Evolutionary conservation across 2,113 vertebrate species (phyloP), one percentile per base, ranked within the genome.

Genomic region (Gadus macrocephalus): DNA sequence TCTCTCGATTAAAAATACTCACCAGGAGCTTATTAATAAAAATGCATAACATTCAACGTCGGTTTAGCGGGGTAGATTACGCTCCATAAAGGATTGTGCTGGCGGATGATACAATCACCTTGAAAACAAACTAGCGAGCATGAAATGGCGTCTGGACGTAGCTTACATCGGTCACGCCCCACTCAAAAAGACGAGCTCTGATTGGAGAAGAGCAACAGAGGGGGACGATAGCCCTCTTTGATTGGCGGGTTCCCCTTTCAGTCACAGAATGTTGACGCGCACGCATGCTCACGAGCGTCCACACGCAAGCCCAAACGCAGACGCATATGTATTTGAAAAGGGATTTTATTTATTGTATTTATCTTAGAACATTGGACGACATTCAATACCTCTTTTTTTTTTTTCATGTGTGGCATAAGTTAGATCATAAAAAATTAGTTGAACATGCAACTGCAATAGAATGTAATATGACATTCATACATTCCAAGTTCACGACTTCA

Each of bases 1-100:
- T 81, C 86, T 91, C 81, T 89, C 79, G 78, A 82, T 83, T 78
- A 85, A 92, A 92, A 92, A 92, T 93, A 93, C 92, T 93, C 92
- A 93, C 92, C 92, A 82, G 86, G 89, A 91, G 87, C 22, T 89
- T 87, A 92, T 81, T 76, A 87, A 77, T 91, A 91, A 92, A 92
- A 92, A 92, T 85, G 83, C 87, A 79, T 90, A 88, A 90, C 91
- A 91, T 69, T 86, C 86, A 84, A 76, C 66, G 84, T 82, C 75
- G 85, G 84, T 78, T 72, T 76, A 88, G 69, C 83, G 68, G 83
- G 64, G 68, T 53, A 22, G 79, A 73, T 81, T 76, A 78, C 64
- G 69, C 69, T 87, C 87, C 85, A 74, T 35, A 67, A 60, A 73
- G 59, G 81, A 31, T 31, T 31, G 31, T 31, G 31, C 63, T 67